Percentiles rank a stretch among this genome's conserved stretches.
Evolutionary conservation across 30 jellyfish, hydroid and myxozoan species (phyloP).

Genomic region (Hydra vulgaris): DNA sequence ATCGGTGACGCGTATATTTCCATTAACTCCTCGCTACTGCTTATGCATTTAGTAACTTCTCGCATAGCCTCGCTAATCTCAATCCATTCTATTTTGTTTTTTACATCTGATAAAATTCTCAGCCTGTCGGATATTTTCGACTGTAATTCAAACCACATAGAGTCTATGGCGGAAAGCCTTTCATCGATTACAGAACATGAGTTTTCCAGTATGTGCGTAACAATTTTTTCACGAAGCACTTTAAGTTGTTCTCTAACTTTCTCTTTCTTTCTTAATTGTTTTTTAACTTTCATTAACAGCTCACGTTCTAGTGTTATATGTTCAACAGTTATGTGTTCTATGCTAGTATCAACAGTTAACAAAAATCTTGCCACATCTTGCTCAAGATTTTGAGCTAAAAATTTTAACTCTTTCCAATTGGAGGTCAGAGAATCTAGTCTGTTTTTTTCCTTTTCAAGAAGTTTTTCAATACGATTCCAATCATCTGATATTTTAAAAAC

Average conservation of each 20-base stretch:
- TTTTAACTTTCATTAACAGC: not conserved
- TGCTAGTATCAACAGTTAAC: conserved; percentile 7
- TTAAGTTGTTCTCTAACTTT: not conserved
- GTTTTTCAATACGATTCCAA: conserved; percentile 1
- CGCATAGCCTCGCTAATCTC: conserved; percentile 1
- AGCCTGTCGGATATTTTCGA: conserved; percentile 1
- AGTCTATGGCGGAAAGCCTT: not conserved
- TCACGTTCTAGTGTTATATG: conserved; percentile 7
- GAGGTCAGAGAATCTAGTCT: conserved; percentile 5
- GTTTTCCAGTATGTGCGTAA: not conserved
- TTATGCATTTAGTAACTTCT: not conserved
- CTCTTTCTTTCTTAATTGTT: not conserved
- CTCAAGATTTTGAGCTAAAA: conserved; percentile 1
- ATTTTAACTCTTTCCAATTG: conserved; percentile 13
- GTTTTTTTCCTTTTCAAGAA: not conserved
- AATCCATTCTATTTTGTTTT: conserved; percentile 12
- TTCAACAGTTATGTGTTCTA: conserved; percentile 13
- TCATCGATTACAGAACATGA: not conserved
- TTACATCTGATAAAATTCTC: conserved; percentile 4
- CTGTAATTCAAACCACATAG: conserved; percentile 10
- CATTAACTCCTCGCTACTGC: conserved; percentile 12
- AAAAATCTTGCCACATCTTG: conserved; percentile 2
- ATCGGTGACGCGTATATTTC: not conserved
- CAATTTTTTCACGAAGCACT: not conserved
- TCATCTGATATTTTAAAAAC: not conserved